These are phyloP conservation scores for Ophiodon elongatus DNA, from an alignment of 2,113 vertebrate genomes.

Conservation along the genomic window DNA sequence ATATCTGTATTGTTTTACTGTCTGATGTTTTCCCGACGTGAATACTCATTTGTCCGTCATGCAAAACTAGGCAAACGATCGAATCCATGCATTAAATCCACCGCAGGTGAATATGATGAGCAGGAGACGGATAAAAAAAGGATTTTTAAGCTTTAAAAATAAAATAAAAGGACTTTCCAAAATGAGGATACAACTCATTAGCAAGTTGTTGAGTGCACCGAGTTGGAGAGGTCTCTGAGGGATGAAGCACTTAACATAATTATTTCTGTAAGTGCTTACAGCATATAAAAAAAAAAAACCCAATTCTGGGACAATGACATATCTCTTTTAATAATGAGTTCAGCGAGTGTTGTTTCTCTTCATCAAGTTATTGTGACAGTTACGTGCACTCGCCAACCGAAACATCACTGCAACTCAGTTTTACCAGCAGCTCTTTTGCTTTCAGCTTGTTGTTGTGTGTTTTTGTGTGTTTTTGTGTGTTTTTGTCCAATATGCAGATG, in stretches of 20 bases:
- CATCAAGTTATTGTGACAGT: background rate
- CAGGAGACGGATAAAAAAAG: conserved; percentile 18
- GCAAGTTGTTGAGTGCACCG: background rate
- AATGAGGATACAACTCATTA: conserved; percentile 38
- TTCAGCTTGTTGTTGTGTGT: no score
- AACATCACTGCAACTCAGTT: background rate
- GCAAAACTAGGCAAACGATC: background rate
- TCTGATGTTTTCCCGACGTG: background rate
- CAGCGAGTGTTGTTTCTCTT: background rate
- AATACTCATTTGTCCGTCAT: background rate
- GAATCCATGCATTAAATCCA: conserved; percentile 9
- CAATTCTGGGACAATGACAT: background rate
- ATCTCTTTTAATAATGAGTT: background rate
- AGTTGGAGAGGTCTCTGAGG: conserved; percentile 10
- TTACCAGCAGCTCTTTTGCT: background rate
- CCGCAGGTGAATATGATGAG: conserved; percentile 16
- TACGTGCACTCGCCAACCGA: background rate
- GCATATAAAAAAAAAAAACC: background rate
- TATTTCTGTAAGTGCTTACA: conserved; percentile 23
- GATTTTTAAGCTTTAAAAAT: conserved; percentile 26
- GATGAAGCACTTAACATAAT: conserved; percentile 36
- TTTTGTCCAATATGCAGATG: background rate
- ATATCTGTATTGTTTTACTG: background rate
- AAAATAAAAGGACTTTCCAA: no score
- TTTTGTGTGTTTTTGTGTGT: background rate